Base-by-base conservation (phyloP, 2,888 invertebrate genomes). In the Macrophya alboannulata region DNA sequence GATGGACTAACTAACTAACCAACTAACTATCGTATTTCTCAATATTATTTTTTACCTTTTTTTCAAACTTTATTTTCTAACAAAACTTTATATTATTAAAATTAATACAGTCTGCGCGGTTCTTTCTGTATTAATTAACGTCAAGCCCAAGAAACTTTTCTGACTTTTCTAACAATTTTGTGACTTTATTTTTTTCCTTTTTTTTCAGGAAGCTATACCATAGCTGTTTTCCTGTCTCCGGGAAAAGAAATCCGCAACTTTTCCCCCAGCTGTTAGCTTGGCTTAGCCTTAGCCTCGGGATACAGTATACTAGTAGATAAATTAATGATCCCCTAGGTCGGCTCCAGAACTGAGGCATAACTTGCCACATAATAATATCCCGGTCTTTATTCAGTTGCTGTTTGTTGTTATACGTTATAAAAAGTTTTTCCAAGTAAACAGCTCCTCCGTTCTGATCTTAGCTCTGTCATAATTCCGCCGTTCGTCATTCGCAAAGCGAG, bases 401-500 rank as follows among this genome's bases (percentile, higher is more conserved):
- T 77, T 77, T 55, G 72, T 74, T 74, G 72, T 37, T 77, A 37
- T 51, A 31, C 15, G 77, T 31, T 21, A 72, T 17, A 77, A 62
- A 84, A 59, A 62, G 62, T 84, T 55, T 40, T 31, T n/a, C 74
- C 71, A 71, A 55, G 74, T 71, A 84, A 84, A 65, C 51, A 48
- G 6, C 43, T 65, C 62, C 12, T 21, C n/a, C n/a, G 48, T 48
- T 8, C 43, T 21, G 15, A 43, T 21, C 25, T 45, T n/a, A 48
- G 31, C 62, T 86, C 79, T 86, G 86, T 90, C 88, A 89, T 89
- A 89, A 90, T 90, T 89, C 88, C 86, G 87, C 86, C 90, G 90
- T 91, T 90, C 87, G 91, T 91, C 91, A 91, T 90, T 89, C 89
- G 88, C 88, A 86, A 86, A 87, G 86, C 55, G 55, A n/a, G 25